Base-by-base conservation (phyloP, 2,113 vertebrate genomes). In the Pardalotus punctatus region DNA sequence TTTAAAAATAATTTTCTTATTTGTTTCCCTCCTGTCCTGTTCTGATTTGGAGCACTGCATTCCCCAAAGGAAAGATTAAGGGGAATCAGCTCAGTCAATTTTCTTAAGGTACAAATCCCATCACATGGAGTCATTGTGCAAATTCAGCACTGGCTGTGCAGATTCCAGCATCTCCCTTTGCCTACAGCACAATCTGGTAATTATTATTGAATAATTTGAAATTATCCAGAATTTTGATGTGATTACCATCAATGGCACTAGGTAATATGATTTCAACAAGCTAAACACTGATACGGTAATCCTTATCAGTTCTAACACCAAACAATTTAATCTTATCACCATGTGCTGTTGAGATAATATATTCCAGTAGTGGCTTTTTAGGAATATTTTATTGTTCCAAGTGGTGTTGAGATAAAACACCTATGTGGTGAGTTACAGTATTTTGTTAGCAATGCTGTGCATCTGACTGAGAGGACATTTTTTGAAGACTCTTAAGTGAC, bases 261-360 rank as follows among this genome's bases (percentile, higher is more conserved):
- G 57, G 57, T 61, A 91, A 93, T 86, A 86, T 9, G 42, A 81
- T 45, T 91, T 84, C 65, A 95, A 81, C 60, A 67, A 92, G 65
- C 47, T 67, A 17, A 90, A 86, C 43, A 45, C 73, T 47, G 86
- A 89, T 96, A 89, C 2, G 21, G 65, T 76, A 94, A 94, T 81
- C 66, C 70, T 94, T 92, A 96, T 92, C 69, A 28, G 60, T 87
- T 79, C 65, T 88, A 84, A 81, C 5, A 40, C 60, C 42, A 92
- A 88, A 92, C 72, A 84, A 60, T 78, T 95, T 93, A 92, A 83
- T 90, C 82, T 92, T 90, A 96, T 92, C 82, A 67, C 42, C 38
- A 9, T 66, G 62, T 89, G 14, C 76, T 94, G 86, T 74, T 96
- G 88, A 96, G 86, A 95, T 93, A 93, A 96, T 58, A 19, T 92